Evolutionary conservation across 2,797 vertebrate species (phyloP), one percentile per base, ranked within the genome.

Genomic region (Catamblyrhynchus diadema): DNA sequence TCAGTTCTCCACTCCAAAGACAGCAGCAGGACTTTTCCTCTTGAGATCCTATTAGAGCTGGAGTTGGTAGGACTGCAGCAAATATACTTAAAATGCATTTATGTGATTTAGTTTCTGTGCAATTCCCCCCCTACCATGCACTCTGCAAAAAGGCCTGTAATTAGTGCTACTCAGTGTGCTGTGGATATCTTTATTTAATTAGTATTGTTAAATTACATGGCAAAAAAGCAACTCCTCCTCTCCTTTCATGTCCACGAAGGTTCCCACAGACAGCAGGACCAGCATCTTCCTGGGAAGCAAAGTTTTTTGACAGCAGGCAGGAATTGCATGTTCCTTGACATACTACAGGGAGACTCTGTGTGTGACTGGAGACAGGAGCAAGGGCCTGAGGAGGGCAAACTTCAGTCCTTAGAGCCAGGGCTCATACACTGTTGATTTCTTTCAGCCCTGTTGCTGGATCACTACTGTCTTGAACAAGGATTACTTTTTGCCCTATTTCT

Each of bases 101-200:
- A 25, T 74, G 85, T 65, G 72, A 91, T 90, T 93, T 83, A 54
- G 48, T 81, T 94, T 94, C 78, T 71, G 57, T 89, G 65, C 3
- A 3, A 70, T 82, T 79, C 28, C 33, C 42, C 69, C 41, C 39
- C 50, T 53, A 30, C 42, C 39, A 69, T 7, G 32, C 50, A 48
- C 41, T 44, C 45, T 94, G 51, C 62, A 82, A 53, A 87, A 86
- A 64, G 42, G 28, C 59, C 78, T 94, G 74, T 81, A 96, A 96
- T 95, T 94, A 94, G 61, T n/a, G 44, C 35, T 78, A 18, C 32
- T 72, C 81, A 35, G n/a, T 37, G 54, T 28, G 12, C 85, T 75
- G 50, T 72, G 51, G 51, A 78, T 93, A 92, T 91, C 80, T 94
- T 93, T 93, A 79, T 90, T 95, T 94, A 90, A 94, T 96, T 95